These are phyloP conservation scores for Lateolabrax maculatus DNA, from an alignment of 2,797 vertebrate species.

Conservation along the genomic window DNA sequence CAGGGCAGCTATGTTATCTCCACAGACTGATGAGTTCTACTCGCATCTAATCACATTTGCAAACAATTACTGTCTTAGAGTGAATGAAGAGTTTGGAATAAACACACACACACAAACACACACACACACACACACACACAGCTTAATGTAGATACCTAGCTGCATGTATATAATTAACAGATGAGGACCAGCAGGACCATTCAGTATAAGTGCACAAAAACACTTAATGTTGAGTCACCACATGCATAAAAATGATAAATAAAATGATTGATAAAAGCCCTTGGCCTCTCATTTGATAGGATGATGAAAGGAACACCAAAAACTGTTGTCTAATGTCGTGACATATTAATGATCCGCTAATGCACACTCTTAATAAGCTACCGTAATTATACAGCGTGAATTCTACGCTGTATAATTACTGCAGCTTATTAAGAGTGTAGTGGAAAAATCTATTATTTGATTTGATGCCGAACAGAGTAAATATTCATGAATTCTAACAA, in stretches of 20 bases:
- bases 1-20: slow-evolving; percentile 67
- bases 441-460: slow-evolving; percentile 21
- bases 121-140: slow-evolving; percentile 1
- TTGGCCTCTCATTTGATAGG: slow-evolving; percentile 21
- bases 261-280: slow-evolving; percentile 24
- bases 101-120: slow-evolving; percentile 15
- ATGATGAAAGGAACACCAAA: slow-evolving; percentile 37
- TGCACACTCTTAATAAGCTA: slow-evolving; percentile 39
- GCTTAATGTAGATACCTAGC: slow-evolving; percentile 9
- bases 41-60: slow-evolving; percentile 70
- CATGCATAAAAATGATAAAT: slow-evolving; percentile 16
- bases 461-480: slow-evolving; percentile 21
- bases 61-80: slow-evolving; percentile 55
- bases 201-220: slow-evolving; percentile 16
- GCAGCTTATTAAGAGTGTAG: neutral
- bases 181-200: slow-evolving; percentile 13
- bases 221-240: slow-evolving; percentile 18
- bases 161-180: slow-evolving; percentile 7
- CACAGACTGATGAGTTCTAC: slow-evolving; percentile 71
- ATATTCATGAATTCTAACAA: slow-evolving; percentile 41
- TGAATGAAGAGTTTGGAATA: slow-evolving; percentile 48
- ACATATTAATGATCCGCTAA: slow-evolving; percentile 36
- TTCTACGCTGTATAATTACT: no score
- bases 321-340: slow-evolving; percentile 23
- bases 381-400: slow-evolving; percentile 15